A percentile compares a stretch with the other conserved stretches of the same genome.
Evolutionary conservation across 2,888 invertebrate genomes (phyloP).

Genomic region (Tuberolachnus salignus): DNA sequence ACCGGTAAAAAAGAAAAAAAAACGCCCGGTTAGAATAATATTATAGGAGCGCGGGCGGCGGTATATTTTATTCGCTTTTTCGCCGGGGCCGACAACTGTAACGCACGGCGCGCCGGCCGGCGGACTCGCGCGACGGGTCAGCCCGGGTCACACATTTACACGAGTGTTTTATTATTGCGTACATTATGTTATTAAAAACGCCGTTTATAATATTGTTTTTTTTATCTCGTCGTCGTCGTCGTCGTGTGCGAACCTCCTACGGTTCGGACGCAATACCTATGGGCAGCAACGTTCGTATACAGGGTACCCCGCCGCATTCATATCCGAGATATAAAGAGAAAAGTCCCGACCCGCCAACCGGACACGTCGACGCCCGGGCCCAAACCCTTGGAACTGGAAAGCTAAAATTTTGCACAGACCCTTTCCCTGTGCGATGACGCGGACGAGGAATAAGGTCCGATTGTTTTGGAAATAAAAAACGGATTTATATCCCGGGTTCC

Average conservation of each 20-base stretch:
- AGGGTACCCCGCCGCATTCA: background rate
- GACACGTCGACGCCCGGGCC: no score
- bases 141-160: conserved; percentile 42
- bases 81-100: conserved; percentile 25
- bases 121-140: conserved; percentile 33
- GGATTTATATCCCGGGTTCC: no score
- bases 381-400: no score
- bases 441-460: no score
- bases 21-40: background rate
- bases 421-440: no score
- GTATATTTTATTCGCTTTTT: conserved; percentile 7
- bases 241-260: no score
- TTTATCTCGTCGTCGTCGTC: no score
- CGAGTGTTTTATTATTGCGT: conserved; percentile 50
- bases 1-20: background rate
- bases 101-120: conserved; percentile 12
- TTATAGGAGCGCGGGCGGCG: background rate
- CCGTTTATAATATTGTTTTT: no score
- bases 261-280: background rate
- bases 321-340: no score
- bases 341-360: no score
- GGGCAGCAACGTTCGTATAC: background rate
- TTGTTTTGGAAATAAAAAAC: no score
- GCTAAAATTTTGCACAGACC: no score
- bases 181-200: conserved; percentile 11